Base-by-base conservation (phyloP, 2,888 invertebrate species). In the Micoletzkya japonica region DNA sequence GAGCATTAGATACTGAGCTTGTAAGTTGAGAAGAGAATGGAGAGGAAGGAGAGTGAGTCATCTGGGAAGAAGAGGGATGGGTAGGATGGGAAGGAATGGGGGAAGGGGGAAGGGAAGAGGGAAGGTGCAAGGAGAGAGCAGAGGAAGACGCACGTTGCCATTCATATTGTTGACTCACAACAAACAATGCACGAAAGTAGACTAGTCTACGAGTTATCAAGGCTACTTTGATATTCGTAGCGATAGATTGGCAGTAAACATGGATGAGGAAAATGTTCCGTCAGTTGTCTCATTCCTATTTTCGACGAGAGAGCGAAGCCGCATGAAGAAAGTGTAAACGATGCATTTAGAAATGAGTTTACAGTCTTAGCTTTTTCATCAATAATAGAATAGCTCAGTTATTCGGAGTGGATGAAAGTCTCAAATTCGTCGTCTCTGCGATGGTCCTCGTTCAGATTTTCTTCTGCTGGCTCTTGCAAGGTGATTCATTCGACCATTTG, bases 381-480 rank as follows among this genome's bases (percentile, higher is more conserved):
- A 57, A 32, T 57, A 26, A n/a, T 30, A 30, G 34, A n/a, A n/a
- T n/a, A n/a, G n/a, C n/a, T 61, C 73, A 82, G 80, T 73, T 82
- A 4, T 83, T 83, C 68, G 83, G 83, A 1, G 74, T 82, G 10
- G 83, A 83, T 60, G 74, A 70, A 4, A 77, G 77, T 14, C 72
- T 83, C 34, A 81, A 83, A 73, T 83, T 76, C 63, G 83, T 83
- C 4, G 80, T 80, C 17, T 52, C 76, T 10, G 72, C 76, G 20
- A 74, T 77, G 75, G 83, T 83, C 0, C 20, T 79, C 6, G 72
- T 76, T 26, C 83, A 83, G 71, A 70, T 80, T 17, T 70, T 83
- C 56, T 77, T 80, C 73, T 79, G 79, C 56, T 82, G 76, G 75
- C 60, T 83, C 26, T 68, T 82, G 10, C 74, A 77, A 74, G 76